Base-by-base conservation (phyloP, 37 sponge, comb jelly and placozoan genomes). In the Hexactinellida sp. region DNA sequence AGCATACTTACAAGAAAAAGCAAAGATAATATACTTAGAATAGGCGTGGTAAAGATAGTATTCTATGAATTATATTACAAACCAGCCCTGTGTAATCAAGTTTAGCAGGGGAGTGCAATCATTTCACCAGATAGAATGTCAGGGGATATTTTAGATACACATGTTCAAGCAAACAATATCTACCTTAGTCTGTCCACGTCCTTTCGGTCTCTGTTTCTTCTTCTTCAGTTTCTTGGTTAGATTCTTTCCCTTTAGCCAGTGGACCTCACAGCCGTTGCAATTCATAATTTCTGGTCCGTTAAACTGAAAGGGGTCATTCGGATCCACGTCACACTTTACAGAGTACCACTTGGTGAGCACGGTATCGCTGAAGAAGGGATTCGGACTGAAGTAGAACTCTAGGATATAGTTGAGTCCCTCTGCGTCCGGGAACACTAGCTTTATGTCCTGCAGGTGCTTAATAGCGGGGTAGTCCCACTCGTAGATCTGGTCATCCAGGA, bases 161-260 rank as follows among this genome's bases (percentile, higher is more conserved):
- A n/a, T n/a, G n/a, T n/a, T n/a, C n/a, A n/a, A n/a, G n/a, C n/a
- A n/a, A n/a, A n/a, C n/a, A n/a, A n/a, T n/a, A n/a, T n/a, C n/a
- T 7, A 63, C 76, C 76, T 63, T 63, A 7, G 32, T n/a, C 30
- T 63, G 76, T 63, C 76, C 76, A n/a, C 76, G 76, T 25, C 76
- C 76, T 63, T 63, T 63, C 3, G 76, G 5, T 28, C 76, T 63
- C 34, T 63, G 76, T n/a, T 63, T 63, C 76, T 63, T 63, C 76
- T 63, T 63, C 34, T 63, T 63, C 5, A 63, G 89, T 86, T 92
- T 96, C 38, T 92, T 89, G 7, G 96, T 96, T 0, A 96, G 41
- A 54, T 97, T 91, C 84, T 97, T 94, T n/a, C 92, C 92, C 37
- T 93, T 94, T 88, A 92, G 92, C 98, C 98, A 97, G 88, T 93